Base-by-base conservation (phyloP, 2,113 vertebrate genomes). In the Corynorhinus townsendii region DNA sequence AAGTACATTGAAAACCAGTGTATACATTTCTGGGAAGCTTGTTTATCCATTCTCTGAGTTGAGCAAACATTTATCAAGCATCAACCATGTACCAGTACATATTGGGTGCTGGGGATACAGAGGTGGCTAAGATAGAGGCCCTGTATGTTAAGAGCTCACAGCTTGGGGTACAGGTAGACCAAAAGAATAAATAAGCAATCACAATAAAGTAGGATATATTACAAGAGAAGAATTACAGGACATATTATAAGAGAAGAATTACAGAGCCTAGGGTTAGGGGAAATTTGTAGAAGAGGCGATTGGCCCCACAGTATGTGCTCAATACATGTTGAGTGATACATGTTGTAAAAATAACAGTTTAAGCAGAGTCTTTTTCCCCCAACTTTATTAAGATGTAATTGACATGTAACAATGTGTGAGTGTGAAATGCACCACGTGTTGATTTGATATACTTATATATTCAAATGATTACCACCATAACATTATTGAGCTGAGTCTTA, bases 31-130 rank as follows among this genome's bases (percentile, higher is more conserved):
- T 86, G 11, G 22, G 43, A 95, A 90, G 40, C 9, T 62, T 38
- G 69, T 79, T 73, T 83, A 52, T 22, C 6, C 26, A 33, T 73
- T 86, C 38, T 75, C 38, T 82, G 15, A 66, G 56, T 49, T 62
- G 38, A 82, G 30, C 26, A 88, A 94, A 86, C 40, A 84, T 91
- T 82, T 90, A 79, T 69, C 68, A 84, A 94, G 47, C 22, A 87
- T 76, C 30, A 91, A 28, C 43, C 35, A 54, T 35, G 26, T 62
- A 59, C 22, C 24, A 54, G 11, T 79, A 54, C 5, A 47, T 62
- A 64, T 9, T 92, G 64, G 35, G 76, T 92, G 43, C 84, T 72
- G 26, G 15, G n/a, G 4, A 0, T 77, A 45, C 43, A 96, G 72
- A 43, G 4, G 6, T 62, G 24, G 17, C 47, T 80, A 90, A 92